These are phyloP conservation scores for Anoura caudifer DNA, from an alignment of 2,113 vertebrate genomes.

Conservation along the genomic window DNA sequence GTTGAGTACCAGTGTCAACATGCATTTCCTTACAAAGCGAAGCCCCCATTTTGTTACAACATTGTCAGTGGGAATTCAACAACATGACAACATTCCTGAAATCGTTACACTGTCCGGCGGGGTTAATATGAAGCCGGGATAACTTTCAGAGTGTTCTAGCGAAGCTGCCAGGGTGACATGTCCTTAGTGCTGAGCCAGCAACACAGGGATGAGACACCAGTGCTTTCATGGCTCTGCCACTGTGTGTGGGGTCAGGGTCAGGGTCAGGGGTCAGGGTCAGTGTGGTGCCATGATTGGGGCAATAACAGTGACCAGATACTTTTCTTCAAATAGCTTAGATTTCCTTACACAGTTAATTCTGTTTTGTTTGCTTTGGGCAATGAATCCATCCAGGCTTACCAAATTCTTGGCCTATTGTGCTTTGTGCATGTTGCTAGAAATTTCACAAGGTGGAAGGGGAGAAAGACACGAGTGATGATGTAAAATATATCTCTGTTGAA, in stretches of 20 bases:
- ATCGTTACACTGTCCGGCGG: conserved; percentile 84
- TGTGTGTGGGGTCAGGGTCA: background rate
- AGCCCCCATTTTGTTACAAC: conserved; percentile 89
- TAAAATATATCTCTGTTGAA: background rate
- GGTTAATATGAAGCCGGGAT: conserved; percentile 85
- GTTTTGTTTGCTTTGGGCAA: conserved; percentile 48
- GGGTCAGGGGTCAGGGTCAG: background rate
- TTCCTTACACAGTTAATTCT: background rate
- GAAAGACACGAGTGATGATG: background rate
- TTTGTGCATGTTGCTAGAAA: background rate
- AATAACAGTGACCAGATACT: background rate
- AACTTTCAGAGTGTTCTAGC: conserved; percentile 80
- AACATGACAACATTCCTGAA: conserved; percentile 83
- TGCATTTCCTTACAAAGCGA: conserved; percentile 92
- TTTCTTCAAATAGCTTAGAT: background rate
- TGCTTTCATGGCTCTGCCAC: conserved; percentile 73
- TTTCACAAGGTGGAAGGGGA: background rate
- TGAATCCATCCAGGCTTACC: conserved; percentile 16
- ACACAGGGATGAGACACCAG: conserved; percentile 73
- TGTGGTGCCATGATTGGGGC: background rate
- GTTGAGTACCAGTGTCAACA: conserved; percentile 98
- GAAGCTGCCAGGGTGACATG: conserved; percentile 81
- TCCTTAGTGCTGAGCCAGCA: conserved; percentile 82
- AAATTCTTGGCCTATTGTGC: background rate
- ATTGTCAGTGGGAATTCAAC: conserved; percentile 85